Percentiles rank a stretch among this genome's conserved stretches.
Conservation (phyloP, 2,888 invertebrate genomes). For the Papilio gigon region DNA sequence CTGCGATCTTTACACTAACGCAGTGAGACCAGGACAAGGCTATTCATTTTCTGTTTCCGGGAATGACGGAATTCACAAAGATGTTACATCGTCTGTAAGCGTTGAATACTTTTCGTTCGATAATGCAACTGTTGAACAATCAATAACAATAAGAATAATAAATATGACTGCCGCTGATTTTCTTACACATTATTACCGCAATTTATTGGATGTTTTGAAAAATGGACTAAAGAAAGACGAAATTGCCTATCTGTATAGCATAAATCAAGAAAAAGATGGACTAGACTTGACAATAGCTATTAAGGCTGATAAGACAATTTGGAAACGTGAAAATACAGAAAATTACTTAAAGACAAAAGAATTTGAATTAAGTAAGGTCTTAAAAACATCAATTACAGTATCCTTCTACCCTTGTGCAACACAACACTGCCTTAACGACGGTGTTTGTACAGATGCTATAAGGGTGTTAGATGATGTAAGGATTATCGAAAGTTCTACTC, state of each 20-base stretch:
- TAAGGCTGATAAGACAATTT: slow-evolving; percentile 82
- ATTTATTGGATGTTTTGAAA: slow-evolving; percentile 87
- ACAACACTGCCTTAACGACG: slow-evolving; percentile 89
- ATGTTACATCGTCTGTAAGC: slow-evolving; percentile 93
- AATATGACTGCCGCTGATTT: slow-evolving; percentile 89
- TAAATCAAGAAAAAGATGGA: slow-evolving; percentile 85
- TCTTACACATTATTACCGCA: slow-evolving; percentile 88
- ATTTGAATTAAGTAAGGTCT: slow-evolving; percentile 83
- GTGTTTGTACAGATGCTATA: slow-evolving; percentile 87
- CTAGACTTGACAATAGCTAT: slow-evolving; percentile 89
- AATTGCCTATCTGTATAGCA: slow-evolving; percentile 86
- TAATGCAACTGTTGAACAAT: slow-evolving; percentile 91
- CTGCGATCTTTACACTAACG: slow-evolving; percentile 90
- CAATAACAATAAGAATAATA: slow-evolving; percentile 88
- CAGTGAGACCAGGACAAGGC: slow-evolving; percentile 87
- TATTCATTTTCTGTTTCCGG: slow-evolving; percentile 91
- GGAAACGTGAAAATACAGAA: slow-evolving; percentile 84
- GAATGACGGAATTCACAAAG: slow-evolving; percentile 93
- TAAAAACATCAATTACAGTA: slow-evolving; percentile 84
- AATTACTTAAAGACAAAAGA: slow-evolving; percentile 86
- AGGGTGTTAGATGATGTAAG: slow-evolving; percentile 86
- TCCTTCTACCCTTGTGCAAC: slow-evolving; percentile 90
- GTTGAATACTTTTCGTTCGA: slow-evolving; percentile 91
- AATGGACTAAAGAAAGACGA: slow-evolving; percentile 85
- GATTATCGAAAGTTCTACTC: slow-evolving; percentile 90